These are phyloP conservation scores for Drosophila helvetica DNA, from an alignment of 2,888 invertebrate species.

Conservation along the genomic window DNA sequence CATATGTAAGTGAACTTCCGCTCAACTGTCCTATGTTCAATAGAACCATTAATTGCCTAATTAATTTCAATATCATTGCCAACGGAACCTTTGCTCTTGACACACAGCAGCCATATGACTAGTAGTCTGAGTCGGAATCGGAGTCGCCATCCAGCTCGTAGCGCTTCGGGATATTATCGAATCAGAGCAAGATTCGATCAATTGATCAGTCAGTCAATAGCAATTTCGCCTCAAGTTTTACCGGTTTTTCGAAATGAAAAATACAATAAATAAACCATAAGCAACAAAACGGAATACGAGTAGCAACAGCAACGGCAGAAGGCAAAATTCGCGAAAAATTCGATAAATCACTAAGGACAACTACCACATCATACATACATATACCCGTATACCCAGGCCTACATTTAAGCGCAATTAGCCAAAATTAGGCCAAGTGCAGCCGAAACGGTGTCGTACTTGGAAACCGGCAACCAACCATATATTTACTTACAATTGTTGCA, in stretches of 20 bases:
- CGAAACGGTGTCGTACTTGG: slow-evolving; percentile 53
- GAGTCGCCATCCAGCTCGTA: background rate
- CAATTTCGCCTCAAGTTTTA: slow-evolving; percentile 50
- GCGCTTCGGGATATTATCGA: background rate
- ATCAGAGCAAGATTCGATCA: slow-evolving; percentile 27
- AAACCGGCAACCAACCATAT: slow-evolving; percentile 6
- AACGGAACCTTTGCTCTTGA: background rate
- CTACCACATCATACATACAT: slow-evolving; percentile 3
- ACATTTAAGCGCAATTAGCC: slow-evolving; percentile 54
- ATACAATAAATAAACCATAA: slow-evolving; percentile 11
- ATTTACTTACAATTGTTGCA: slow-evolving; percentile 16
- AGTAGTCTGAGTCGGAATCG: background rate
- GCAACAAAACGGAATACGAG: slow-evolving; percentile 8
- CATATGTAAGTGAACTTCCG: slow-evolving; percentile 1
- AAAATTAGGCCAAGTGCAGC: slow-evolving; percentile 65
- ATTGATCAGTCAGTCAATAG: slow-evolving; percentile 49
- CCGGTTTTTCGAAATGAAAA: slow-evolving; percentile 39
- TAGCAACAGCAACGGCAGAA: slow-evolving; percentile 8
- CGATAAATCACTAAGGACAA: slow-evolving; percentile 41
- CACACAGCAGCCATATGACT: background rate
- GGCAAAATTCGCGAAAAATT: slow-evolving; percentile 20
- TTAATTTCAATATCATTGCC: background rate
- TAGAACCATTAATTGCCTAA: background rate
- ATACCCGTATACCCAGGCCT: slow-evolving; percentile 32
- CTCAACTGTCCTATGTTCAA: slow-evolving; percentile 1